Conservation (phyloP, 2,113 vertebrate genomes). For the Bufo bufo region DNA sequence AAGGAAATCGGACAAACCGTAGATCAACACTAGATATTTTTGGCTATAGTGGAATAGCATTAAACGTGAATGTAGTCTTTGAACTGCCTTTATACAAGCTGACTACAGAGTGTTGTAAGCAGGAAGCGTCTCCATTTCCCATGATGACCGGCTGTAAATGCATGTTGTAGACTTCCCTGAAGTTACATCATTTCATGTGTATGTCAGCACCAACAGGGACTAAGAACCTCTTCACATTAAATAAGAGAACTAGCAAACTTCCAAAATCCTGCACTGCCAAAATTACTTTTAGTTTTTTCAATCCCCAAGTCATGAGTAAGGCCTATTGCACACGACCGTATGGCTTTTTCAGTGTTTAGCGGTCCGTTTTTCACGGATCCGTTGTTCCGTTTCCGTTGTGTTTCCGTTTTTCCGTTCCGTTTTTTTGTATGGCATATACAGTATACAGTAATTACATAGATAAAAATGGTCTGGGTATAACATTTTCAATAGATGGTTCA, state of each 20-base stretch:
- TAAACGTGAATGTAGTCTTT: not conserved
- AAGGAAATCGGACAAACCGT: not conserved
- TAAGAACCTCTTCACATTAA: not conserved
- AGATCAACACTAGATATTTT: not conserved
- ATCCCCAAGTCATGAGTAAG: conserved; percentile 65
- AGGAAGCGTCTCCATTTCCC: not conserved
- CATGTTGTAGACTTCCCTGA: not conserved
- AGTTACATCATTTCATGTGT: conserved; percentile 12
- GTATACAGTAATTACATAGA: too few species aligned
- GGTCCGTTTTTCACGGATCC: too few species aligned
- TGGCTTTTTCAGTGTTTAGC: too few species aligned
- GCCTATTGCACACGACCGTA: conserved; percentile 78
- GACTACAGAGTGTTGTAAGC: conserved; percentile 1
- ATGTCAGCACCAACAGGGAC: conserved; percentile 21
- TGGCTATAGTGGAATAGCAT: not conserved
- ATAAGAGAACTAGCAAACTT: not conserved
- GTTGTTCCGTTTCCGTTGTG: too few species aligned
- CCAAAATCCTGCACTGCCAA: conserved; percentile 15
- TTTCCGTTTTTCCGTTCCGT: too few species aligned
- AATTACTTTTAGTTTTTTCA: not conserved
- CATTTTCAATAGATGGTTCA: too few species aligned
- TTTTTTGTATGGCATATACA: too few species aligned
- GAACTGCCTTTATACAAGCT: not conserved
- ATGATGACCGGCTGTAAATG: not conserved
- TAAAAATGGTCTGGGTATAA: too few species aligned